Base-by-base conservation (phyloP, 2,113 vertebrate species). In the Phainopepla nitens region DNA sequence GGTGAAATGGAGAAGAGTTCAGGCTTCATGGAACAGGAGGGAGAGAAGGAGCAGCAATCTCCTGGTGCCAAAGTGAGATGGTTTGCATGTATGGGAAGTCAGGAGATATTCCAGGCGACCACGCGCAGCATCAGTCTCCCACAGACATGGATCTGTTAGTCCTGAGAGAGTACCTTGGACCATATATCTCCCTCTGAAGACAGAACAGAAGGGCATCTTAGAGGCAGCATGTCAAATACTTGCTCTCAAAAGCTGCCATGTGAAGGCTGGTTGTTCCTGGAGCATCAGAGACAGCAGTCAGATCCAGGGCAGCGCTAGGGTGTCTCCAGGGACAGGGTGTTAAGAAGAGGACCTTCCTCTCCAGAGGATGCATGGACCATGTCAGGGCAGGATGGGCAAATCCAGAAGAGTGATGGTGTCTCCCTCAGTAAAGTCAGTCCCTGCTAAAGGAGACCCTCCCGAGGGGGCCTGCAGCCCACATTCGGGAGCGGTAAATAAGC, bases 71-170 rank as follows among this genome's bases (percentile, higher is more conserved):
- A 61, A 49, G 21, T 11, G 42, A 85, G 51, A 44, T 17, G 36
- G 25, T n/a, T 8, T 65, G 57, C 25, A 56, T 9, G 14, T 18
- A 18, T 15, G 20, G 33, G 27, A 87, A 87, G 56, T 45, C 68
- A 66, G 35, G 70, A 36, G 29, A 80, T 62, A 41, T 53, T 80
- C 64, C 51, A 20, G 42, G 81, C 73, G 31, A 33, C 45, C n/a
- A 33, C 0, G 8, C 13, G 64, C 51, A 79, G 27, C 56, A 56
- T 36, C 15, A 29, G 51, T 75, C 53, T 70, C 60, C 36, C n/a
- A 82, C 41, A 77, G 35, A 58, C 4, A 27, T 0, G 0, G 53
- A 62, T 28, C n/a, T 3, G 16, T 42, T 50, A 39, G 39, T 73
- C 25, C 56, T 28, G 44, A 35, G 20, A n/a, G 18, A 35, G 35